Conservation (phyloP, 2,797 vertebrate genomes). For the Myotis pilosus region DNA sequence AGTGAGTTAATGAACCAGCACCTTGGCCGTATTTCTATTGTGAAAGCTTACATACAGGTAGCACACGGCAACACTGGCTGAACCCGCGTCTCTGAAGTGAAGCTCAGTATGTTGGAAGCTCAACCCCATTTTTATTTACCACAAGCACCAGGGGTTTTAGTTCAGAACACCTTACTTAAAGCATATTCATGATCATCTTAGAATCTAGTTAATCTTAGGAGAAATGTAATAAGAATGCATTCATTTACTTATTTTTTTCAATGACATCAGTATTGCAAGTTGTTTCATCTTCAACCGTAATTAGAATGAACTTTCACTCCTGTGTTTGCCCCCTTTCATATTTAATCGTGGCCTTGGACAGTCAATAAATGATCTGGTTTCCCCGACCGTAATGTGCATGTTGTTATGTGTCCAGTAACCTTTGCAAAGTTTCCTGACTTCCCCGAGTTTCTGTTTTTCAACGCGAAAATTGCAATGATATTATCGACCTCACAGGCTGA, state of each 20-base stretch:
- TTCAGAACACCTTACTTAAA: not conserved
- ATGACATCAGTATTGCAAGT: not conserved
- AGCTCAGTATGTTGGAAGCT: not conserved
- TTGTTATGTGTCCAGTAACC: not conserved
- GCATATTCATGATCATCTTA: not conserved
- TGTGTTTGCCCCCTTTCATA: not conserved
- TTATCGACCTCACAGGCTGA: not conserved
- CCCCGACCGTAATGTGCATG: not conserved
- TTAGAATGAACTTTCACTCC: not conserved
- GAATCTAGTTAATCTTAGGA: not conserved
- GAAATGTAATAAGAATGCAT: not conserved
- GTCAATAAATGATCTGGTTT: not conserved
- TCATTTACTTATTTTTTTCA: not conserved
- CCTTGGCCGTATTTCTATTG: slow-evolving; percentile 9
- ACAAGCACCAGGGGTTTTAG: not conserved
- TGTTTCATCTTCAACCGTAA: not conserved
- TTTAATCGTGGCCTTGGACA: not conserved
- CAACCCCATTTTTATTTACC: slow-evolving; percentile 46
- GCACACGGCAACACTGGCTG: slow-evolving; percentile 3
- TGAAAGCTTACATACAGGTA: slow-evolving; percentile 42
- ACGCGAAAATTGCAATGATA: not conserved
- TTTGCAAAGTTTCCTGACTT: not conserved
- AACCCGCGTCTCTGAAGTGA: slow-evolving; percentile 1
- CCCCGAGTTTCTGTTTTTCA: not conserved
- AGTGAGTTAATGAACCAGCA: slow-evolving; percentile 47